Evolutionary conservation across 92 coral and sea anemone species (phyloP).

Genomic region (Parazoanthus swiftii): DNA sequence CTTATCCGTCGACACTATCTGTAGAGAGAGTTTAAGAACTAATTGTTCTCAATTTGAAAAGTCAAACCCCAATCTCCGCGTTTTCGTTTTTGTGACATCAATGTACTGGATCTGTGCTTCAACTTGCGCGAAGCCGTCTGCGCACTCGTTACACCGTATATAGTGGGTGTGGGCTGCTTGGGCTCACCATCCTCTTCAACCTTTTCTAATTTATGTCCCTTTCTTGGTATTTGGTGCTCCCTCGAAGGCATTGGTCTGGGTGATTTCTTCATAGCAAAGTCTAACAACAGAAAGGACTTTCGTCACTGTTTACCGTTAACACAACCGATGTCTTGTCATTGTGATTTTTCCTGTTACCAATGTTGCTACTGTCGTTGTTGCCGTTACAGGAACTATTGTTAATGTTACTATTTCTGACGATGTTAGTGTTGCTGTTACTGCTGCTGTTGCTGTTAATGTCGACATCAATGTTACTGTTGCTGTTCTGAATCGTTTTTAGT

Average conservation of each 20-base stretch:
- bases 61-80: slow-evolving; percentile 80
- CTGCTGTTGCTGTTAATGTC: background rate
- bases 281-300: background rate
- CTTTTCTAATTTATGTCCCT: slow-evolving; percentile 9
- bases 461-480: background rate
- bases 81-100: slow-evolving; percentile 59
- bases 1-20: no score
- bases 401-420: background rate
- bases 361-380: background rate
- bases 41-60: no score
- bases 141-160: slow-evolving; percentile 72
- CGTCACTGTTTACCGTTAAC: background rate
- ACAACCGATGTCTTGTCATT: no score
- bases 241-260: background rate
- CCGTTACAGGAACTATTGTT: background rate
- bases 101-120: slow-evolving; percentile 60
- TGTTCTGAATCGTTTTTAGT: background rate
- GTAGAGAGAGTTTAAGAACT: no score
- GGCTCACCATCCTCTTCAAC: slow-evolving; percentile 18
- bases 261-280: slow-evolving; percentile 14
- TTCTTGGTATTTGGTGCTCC: slow-evolving; percentile 23
- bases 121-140: slow-evolving; percentile 59
- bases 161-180: slow-evolving; percentile 39
- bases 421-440: background rate
- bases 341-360: background rate